Percentiles rank a stretch among this genome's conserved stretches.
phyloP scores from a whole-genome alignment of 1,140 invertebrate genomes.

The Drosophila tsacasi region DNA sequence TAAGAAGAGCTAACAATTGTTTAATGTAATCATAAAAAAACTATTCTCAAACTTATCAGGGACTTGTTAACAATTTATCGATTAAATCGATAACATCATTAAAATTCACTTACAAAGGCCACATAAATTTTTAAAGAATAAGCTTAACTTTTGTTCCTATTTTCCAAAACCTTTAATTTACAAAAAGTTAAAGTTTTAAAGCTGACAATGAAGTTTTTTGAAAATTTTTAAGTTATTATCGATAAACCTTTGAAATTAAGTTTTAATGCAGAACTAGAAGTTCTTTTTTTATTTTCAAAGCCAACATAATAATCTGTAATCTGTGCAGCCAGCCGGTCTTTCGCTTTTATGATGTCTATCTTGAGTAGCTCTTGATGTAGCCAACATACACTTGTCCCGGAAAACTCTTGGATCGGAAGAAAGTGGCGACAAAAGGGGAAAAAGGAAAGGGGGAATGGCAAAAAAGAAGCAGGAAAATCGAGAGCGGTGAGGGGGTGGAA shows the following conservation, averaged over 20 bases:
- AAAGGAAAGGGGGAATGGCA: no score
- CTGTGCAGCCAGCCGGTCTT: constrained; percentile 3
- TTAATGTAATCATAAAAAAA: background rate
- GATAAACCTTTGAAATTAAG: background rate
- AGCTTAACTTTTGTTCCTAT: background rate
- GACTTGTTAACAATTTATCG: background rate
- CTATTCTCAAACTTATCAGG: background rate
- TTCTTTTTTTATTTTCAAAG: background rate
- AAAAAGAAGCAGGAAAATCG: background rate
- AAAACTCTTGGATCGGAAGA: constrained; percentile 14
- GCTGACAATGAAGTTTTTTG: rapidly evolving
- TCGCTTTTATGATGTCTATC: constrained; percentile 34
- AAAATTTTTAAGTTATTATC: background rate
- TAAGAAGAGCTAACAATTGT: background rate
- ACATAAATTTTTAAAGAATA: background rate
- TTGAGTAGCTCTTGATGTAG: constrained; percentile 28
- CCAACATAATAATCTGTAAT: constrained; percentile 7
- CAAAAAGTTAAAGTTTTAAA: background rate
- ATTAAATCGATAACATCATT: background rate
- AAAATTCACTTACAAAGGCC: background rate
- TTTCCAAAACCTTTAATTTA: background rate
- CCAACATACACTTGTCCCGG: constrained; percentile 13
- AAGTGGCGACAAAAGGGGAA: background rate
- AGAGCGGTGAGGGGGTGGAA: background rate
- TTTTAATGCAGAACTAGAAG: background rate